Evolutionary conservation across 2,113 vertebrate species (phyloP).

Genomic region (Saccopteryx bilineata): DNA sequence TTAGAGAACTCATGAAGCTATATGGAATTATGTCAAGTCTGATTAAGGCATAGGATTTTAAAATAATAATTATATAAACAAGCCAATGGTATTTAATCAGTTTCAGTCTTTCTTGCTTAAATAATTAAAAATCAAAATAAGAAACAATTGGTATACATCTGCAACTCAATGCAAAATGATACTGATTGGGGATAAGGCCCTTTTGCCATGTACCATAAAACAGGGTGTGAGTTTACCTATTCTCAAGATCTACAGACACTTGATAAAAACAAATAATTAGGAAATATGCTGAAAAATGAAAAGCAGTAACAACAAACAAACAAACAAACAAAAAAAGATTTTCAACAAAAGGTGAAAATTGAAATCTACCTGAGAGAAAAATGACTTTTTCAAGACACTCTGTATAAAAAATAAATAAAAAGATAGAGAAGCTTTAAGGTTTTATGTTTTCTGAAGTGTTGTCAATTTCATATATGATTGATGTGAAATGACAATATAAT

Average conservation of each 20-base stretch:
- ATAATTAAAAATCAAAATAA: neutral
- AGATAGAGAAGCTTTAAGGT: neutral
- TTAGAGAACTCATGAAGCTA: neutral
- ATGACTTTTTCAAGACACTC: conserved; percentile 57
- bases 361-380: conserved; percentile 56
- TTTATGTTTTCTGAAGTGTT: conserved; percentile 5
- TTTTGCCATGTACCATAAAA: neutral
- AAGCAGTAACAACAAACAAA: neutral
- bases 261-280: conserved; percentile 52
- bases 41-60: neutral
- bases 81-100: neutral
- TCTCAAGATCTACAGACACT: conserved; percentile 1
- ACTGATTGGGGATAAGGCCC: neutral
- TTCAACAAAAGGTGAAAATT: conserved; percentile 65
- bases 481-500: neutral
- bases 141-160: neutral
- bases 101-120: conserved; percentile 35
- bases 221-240: neutral
- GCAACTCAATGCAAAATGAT: neutral
- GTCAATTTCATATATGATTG: conserved; percentile 26
- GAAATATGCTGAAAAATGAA: conserved; percentile 47
- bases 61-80: neutral
- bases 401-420: neutral
- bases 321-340: conserved; percentile 69
- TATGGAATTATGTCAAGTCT: neutral